phyloP scores from a whole-genome alignment of 2,113 vertebrate species.

The Coracopsis vasa region DNA sequence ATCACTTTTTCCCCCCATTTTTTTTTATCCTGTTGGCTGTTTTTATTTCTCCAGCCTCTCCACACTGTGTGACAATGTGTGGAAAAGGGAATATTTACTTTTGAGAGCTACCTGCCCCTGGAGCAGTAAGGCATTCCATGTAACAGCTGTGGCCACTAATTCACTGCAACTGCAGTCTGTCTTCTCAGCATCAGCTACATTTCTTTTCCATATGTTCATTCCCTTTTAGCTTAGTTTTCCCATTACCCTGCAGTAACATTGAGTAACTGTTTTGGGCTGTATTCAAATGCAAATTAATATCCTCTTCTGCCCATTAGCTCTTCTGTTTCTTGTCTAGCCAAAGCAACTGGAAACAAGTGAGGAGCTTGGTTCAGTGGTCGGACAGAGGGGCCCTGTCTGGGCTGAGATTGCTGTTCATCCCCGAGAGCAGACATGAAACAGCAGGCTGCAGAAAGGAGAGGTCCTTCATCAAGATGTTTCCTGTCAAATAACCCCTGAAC shows the following conservation, averaged over 20 bases:
- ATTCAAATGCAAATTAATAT: conserved; percentile 68
- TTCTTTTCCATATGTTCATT: conserved; percentile 57
- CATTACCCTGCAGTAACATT: conserved; percentile 44
- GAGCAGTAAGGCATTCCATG: neutral
- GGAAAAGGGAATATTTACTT: conserved; percentile 24
- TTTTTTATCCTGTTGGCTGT: neutral
- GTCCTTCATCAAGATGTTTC: conserved; percentile 7
- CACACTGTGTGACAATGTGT: neutral
- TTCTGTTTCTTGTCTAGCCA: conserved; percentile 48
- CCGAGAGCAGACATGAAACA: neutral
- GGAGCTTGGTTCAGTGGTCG: neutral
- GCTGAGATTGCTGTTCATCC: neutral
- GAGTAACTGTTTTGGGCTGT: conserved; percentile 37
- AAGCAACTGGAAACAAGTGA: conserved; percentile 37
- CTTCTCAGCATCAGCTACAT: conserved; percentile 22
- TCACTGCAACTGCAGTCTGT: conserved; percentile 20
- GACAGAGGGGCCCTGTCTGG: conserved; percentile 47
- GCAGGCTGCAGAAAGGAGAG: conserved; percentile 23
- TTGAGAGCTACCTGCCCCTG: neutral
- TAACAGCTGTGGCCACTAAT: conserved; percentile 52
- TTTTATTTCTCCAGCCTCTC: neutral
- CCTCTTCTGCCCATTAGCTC: conserved; percentile 50
- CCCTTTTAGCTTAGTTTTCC: conserved; percentile 49
- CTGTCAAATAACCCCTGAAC: conserved; percentile 24
- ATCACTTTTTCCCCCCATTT: neutral